Percentiles rank a stretch among this genome's conserved stretches.
Evolutionary conservation across 2,113 vertebrate genomes (phyloP).

Genomic region (Felis chaus): DNA sequence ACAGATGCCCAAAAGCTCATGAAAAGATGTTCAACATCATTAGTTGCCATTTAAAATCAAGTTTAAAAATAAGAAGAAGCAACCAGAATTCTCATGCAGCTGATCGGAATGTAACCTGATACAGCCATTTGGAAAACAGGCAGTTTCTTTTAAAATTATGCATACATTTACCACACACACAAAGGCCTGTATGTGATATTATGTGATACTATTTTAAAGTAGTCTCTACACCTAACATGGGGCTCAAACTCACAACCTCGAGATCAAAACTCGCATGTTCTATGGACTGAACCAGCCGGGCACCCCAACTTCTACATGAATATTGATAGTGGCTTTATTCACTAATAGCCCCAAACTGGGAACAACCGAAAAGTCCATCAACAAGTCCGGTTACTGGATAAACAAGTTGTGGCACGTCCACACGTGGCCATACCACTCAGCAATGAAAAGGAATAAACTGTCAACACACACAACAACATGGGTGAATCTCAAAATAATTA

Average conservation of each 20-base stretch:
- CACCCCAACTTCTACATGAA: neutral
- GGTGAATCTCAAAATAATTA: neutral
- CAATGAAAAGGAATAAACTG: neutral
- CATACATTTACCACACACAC: neutral
- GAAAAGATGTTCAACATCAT: neutral
- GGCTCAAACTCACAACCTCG: neutral
- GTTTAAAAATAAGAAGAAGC: neutral
- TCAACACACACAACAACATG: no score
- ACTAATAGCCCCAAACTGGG: neutral
- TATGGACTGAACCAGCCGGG: neutral
- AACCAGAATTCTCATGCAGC: neutral
- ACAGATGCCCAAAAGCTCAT: neutral
- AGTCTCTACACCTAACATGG: neutral
- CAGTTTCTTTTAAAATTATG: neutral
- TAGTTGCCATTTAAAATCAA: neutral
- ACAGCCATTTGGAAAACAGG: neutral
- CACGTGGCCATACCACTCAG: neutral
- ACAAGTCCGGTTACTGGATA: neutral
- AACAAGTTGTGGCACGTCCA: neutral
- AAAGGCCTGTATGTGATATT: neutral
- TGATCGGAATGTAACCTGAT: neutral
- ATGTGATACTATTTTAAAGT: neutral
- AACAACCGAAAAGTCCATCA: neutral
- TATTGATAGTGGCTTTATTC: neutral
- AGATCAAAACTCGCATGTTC: neutral